These are phyloP conservation scores for Cyprinodon variegatus DNA, from an alignment of 2,113 vertebrate species.

Conservation along the genomic window DNA sequence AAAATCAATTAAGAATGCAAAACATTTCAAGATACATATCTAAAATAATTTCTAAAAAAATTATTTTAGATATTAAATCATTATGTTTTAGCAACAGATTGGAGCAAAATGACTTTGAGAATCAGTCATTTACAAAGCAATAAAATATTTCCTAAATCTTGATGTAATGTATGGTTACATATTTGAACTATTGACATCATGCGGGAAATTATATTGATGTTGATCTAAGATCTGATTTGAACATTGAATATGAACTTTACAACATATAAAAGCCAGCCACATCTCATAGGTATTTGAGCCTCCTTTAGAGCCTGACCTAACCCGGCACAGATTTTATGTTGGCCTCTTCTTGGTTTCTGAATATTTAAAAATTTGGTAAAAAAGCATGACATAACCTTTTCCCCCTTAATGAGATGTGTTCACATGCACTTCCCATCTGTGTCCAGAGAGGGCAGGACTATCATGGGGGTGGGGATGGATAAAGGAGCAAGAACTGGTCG, in stretches of 20 bases:
- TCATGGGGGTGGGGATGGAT: slow-evolving; percentile 67
- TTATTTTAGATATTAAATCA: background rate
- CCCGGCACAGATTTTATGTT: slow-evolving; percentile 46
- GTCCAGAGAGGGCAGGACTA: slow-evolving; percentile 75
- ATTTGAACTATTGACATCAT: background rate
- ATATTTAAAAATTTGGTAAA: slow-evolving; percentile 76
- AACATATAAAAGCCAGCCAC: slow-evolving; percentile 20
- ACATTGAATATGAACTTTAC: slow-evolving; percentile 7
- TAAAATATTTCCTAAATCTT: background rate
- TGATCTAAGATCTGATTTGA: background rate
- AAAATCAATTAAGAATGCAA: slow-evolving; percentile 7
- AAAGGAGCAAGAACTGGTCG: slow-evolving; percentile 76
- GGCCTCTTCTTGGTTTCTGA: slow-evolving; percentile 58
- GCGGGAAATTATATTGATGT: background rate
- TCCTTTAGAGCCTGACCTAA: slow-evolving; percentile 37
- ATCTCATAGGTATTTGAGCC: slow-evolving; percentile 31
- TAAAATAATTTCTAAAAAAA: background rate
- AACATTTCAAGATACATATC: slow-evolving; percentile 6
- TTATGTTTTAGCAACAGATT: background rate
- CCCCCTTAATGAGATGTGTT: slow-evolving; percentile 76
- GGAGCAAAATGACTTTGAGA: background rate
- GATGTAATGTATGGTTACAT: background rate
- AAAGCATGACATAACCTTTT: slow-evolving; percentile 79
- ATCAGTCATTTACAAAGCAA: slow-evolving; percentile 14
- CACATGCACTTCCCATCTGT: slow-evolving; percentile 78